Percentiles rank a stretch among this genome's conserved stretches.
Conservation (phyloP, 2,888 invertebrate genomes). For the Hirtodrosophila alboralis region DNA sequence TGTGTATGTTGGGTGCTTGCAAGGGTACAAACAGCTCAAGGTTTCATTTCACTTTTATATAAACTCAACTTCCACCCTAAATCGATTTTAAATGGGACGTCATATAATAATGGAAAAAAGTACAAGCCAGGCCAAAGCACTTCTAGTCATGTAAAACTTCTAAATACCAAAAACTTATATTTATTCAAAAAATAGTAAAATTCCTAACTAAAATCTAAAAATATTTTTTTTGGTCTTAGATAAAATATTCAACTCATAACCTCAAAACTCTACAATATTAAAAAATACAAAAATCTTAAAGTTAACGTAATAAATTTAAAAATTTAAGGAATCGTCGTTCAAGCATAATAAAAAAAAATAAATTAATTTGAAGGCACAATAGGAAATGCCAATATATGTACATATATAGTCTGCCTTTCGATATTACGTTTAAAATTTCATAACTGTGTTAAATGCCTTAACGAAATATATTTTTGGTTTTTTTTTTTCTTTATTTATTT, state of each 20-base stretch:
- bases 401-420: too few species aligned
- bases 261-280: too few species aligned
- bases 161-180: too few species aligned
- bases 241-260: too few species aligned
- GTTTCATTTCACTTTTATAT: conserved; percentile 24
- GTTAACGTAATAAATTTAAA: too few species aligned
- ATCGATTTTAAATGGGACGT: conserved; percentile 35
- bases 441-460: conserved; percentile 51
- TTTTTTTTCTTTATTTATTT: conserved; percentile 12
- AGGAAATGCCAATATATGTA: too few species aligned
- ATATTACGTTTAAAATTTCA: conserved; percentile 31
- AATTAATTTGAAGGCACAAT: conserved; percentile 7
- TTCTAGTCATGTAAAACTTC: not conserved
- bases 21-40: conserved; percentile 43
- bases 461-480: conserved; percentile 13
- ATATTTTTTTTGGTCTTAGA: too few species aligned
- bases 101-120: not conserved
- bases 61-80: conserved; percentile 19
- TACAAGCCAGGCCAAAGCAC: not conserved
- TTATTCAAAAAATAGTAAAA: too few species aligned
- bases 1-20: conserved; percentile 20
- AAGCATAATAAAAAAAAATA: too few species aligned
- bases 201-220: too few species aligned
- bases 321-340: too few species aligned
- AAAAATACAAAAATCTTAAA: too few species aligned